Evolutionary conservation across 1,140 invertebrate genomes (phyloP).

Genomic region (Cotesia chilonis): DNA sequence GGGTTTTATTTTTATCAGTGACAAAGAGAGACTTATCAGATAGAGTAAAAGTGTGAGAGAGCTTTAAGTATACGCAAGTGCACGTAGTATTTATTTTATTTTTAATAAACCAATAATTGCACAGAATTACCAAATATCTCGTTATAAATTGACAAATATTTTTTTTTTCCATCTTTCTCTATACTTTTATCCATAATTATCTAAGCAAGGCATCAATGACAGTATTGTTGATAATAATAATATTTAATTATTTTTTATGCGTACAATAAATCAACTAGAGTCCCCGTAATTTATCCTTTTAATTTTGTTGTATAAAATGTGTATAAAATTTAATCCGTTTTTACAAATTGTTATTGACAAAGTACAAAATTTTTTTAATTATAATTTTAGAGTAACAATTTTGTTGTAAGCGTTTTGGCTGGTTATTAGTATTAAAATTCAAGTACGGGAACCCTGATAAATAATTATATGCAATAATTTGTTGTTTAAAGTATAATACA

Average conservation of each 20-base stretch:
- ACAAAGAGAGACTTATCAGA: not conserved
- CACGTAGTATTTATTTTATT: not conserved
- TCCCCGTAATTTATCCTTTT: not conserved
- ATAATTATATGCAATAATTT: constrained; percentile 14
- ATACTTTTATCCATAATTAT: constrained; percentile 44
- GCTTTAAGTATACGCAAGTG: constrained; percentile 19
- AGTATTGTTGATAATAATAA: constrained; percentile 34
- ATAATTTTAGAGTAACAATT: constrained; percentile 21
- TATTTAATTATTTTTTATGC: constrained; percentile 23
- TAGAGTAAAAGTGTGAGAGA: not conserved
- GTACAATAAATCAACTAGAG: constrained; percentile 31
- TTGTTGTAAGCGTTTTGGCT: too few species aligned
- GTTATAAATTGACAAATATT: constrained; percentile 47
- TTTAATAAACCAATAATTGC: not conserved
- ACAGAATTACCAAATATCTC: not conserved
- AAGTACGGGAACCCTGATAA: not conserved
- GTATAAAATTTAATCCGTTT: constrained; percentile 51
- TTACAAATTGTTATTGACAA: constrained; percentile 47
- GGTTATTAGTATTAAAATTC: not conserved
- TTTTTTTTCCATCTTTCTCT: constrained; percentile 41
- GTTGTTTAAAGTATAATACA: constrained; percentile 47
- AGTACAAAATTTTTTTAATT: constrained; percentile 51
- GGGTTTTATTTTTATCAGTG: not conserved
- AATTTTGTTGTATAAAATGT: constrained; percentile 48
- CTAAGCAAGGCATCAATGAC: constrained; percentile 56